Evolutionary conservation across 2,888 invertebrate genomes (phyloP).

Genomic region (Gari tellinella): DNA sequence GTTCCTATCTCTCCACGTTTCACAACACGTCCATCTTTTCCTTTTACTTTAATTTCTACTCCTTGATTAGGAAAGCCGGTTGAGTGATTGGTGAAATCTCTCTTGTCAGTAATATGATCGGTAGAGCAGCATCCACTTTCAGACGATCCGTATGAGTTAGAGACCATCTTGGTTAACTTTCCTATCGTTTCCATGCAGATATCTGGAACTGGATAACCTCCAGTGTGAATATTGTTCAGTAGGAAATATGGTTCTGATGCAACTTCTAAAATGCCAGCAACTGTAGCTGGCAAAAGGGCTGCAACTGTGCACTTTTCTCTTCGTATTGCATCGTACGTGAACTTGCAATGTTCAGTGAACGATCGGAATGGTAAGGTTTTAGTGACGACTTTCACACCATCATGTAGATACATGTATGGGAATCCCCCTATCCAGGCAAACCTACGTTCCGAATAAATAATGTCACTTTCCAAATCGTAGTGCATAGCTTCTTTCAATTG

Average conservation of each 20-base stretch:
- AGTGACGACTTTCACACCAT: conserved; percentile 31
- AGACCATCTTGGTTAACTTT: no score
- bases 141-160: no score
- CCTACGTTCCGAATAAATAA: conserved; percentile 36
- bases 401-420: conserved; percentile 33
- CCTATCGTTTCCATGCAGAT: no score
- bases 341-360: conserved; percentile 28
- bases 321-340: conserved; percentile 22
- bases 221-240: no score
- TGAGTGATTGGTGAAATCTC: conserved; percentile 10
- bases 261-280: no score
- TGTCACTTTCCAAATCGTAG: conserved; percentile 9
- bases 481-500: conserved; percentile 12
- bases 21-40: conserved; percentile 17
- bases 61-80: conserved; percentile 24
- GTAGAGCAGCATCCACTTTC: conserved; percentile 20
- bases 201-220: no score
- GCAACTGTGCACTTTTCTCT: conserved; percentile 33
- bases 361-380: conserved; percentile 20
- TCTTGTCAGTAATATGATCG: conserved; percentile 2
- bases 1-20: conserved; percentile 16
- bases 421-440: conserved; percentile 50
- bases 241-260: no score
- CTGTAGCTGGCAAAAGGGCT: conserved; percentile 25
- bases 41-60: conserved; percentile 36